Evolutionary conservation across 2,888 invertebrate species (phyloP), one percentile per base, ranked within the genome.

Genomic region (Archaeoteleia sp.): DNA sequence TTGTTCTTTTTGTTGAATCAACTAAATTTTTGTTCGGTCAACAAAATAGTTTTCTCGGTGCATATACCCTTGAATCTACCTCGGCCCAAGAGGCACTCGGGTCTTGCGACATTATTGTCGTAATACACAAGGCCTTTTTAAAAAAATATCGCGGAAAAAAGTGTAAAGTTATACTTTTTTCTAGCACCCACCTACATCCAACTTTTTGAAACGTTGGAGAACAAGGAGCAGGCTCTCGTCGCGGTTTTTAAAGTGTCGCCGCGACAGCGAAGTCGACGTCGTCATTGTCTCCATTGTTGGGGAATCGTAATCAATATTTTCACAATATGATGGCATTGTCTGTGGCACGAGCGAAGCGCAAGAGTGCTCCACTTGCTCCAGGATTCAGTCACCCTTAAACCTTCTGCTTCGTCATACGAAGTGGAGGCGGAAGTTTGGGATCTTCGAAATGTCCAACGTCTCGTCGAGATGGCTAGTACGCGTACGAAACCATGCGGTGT

Each of bases 271-370:
- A 75, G 77, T 76, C 78, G 76, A 67, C 60, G 66, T 55, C 68
- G 76, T 72, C 81, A 82, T 84, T 84, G 84, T 84, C 80, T 80
- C 76, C 77, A 83, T 84, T 84, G 83, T 83, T 80, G 80, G 77
- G 73, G 82, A 82, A 82, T 82, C 78, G 76, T 78, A 84, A 84
- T 84, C 84, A 84, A 84, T 84, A 84, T 84, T 84, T 84, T 84
- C 84, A 84, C 84, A 84, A 84, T 84, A 84, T 82, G 78, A 71
- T 75, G 75, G 78, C 77, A 84, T 84, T 84, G 84, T 83, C 78
- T 74, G 73, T 70, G 78, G 80, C 82, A 84, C 82, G 82, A 80
- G 80, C 81, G 72, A 73, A 71, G 57, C 70, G 73, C 73, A 72
- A 77, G 75, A 65, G 69, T 72, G 54, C 76, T 78, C 73, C 70